These are phyloP conservation scores for Halocynthia roretzi DNA, from an alignment of 23 tunicate genomes.

Conservation along the genomic window DNA sequence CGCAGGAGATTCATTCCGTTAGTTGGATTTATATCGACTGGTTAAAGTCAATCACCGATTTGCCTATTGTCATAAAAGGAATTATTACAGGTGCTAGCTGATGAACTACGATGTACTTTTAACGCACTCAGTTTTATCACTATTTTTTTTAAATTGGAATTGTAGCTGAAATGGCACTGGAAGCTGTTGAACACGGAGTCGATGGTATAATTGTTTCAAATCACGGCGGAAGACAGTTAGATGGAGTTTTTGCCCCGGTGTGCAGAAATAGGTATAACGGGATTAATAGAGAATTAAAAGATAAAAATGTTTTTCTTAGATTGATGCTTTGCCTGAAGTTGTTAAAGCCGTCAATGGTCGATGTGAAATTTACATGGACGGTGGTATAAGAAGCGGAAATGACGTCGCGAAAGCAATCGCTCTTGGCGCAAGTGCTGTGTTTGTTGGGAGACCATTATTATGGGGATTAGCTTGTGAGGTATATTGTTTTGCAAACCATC, in stretches of 20 bases:
- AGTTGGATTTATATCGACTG: conserved; percentile 64
- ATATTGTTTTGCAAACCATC: background rate
- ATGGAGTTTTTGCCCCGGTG: conserved; percentile 36
- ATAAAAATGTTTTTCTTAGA: conserved; percentile 9
- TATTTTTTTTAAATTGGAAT: too few relatives aligned
- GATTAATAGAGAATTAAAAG: too few relatives aligned
- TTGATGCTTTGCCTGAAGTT: conserved; percentile 43
- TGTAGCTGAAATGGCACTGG: conserved; percentile 39
- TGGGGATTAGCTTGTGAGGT: conserved; percentile 54
- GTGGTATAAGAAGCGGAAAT: conserved; percentile 44
- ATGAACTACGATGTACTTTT: too few relatives aligned
- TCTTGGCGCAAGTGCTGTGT: conserved; percentile 51
- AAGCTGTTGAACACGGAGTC: conserved; percentile 30
- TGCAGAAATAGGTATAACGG: too few relatives aligned
- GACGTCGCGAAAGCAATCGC: conserved; percentile 49
- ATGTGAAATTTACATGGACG: conserved; percentile 47
- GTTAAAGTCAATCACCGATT: conserved; percentile 55
- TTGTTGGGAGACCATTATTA: conserved; percentile 42
- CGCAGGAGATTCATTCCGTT: conserved; percentile 20
- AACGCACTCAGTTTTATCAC: too few relatives aligned
- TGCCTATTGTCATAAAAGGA: conserved; percentile 74
- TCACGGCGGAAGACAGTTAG: conserved; percentile 40
- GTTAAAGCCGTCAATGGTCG: conserved; percentile 39
- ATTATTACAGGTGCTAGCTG: conserved; percentile 21
- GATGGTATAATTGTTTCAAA: conserved; percentile 49